Evolutionary conservation across 2,797 vertebrate species (phyloP), one percentile per base, ranked within the genome.

Genomic region (Ctenochaetus hawaiiensis): DNA sequence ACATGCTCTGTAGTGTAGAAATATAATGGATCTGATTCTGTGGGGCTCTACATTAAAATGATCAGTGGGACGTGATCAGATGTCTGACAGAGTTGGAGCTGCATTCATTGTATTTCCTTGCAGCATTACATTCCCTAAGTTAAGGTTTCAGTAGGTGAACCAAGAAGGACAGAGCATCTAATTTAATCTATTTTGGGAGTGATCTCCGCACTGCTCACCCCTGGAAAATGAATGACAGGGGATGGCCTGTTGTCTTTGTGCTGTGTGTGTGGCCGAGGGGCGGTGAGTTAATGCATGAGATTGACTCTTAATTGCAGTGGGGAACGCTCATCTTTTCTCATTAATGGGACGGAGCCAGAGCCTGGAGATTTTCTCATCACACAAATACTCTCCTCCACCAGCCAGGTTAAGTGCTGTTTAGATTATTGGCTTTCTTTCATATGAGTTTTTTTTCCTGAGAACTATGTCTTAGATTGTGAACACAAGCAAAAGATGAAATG

Each of bases 261-360:
- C 92, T 90, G 90, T 69, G 92, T 95, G 94, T 95, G 94, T 95
- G 95, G 95, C 93, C 93, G 84, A 57, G 75, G 91, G 91, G 89
- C 77, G 74, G 72, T 57, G 81, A 93, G 86, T 92, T 94, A 93
- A 95, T 93, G 91, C 91, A 83, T 89, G 93, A 94, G 94, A 94
- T 91, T 92, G 91, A 91, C 94, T 94, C 91, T 93, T 94, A 94
- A 95, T 95, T 95, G 92, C 93, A 82, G 91, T 80, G 89, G 89
- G 91, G 92, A 91, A 90, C 89, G 91, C 92, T 94, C 95, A 94
- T 94, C 92, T 92, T 93, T 93, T 93, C 89, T 93, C 90, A 93
- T 94, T 93, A 95, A 95, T 90, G 89, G 94, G 90, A 88, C 74
- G 49, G 73, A 90, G 92, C 79, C 75, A 65, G 90, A 93, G 93